phyloP scores from a whole-genome alignment of 2,888 invertebrate species.

The Caenorhabditis sp. region DNA sequence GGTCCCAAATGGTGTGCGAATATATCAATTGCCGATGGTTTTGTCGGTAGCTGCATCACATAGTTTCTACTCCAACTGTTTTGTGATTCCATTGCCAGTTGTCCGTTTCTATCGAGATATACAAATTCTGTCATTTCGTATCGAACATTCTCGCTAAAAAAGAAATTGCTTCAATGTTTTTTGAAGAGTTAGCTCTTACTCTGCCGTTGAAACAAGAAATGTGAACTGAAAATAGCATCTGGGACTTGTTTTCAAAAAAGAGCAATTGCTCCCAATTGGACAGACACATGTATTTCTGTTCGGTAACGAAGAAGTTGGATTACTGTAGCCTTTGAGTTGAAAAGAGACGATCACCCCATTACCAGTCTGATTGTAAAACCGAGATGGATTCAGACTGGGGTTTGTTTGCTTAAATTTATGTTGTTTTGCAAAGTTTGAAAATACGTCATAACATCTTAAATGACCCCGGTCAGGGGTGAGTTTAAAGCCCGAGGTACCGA shows the following conservation, averaged over 20 bases:
- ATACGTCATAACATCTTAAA: too few species aligned
- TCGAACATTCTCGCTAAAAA: constrained; percentile 38
- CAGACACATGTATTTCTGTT: constrained; percentile 45
- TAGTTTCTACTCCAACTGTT: constrained; percentile 31
- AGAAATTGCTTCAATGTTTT: background rate
- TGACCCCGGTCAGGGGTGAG: too few species aligned
- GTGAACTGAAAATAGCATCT: constrained; percentile 50
- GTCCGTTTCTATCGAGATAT: constrained; percentile 37
- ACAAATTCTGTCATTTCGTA: constrained; percentile 47
- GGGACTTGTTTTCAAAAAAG: constrained; percentile 39
- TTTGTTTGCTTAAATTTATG: too few species aligned
- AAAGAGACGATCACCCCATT: constrained; percentile 49
- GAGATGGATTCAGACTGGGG: too few species aligned
- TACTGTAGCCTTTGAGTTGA: constrained; percentile 48
- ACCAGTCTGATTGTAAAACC: too few species aligned
- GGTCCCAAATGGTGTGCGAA: constrained; percentile 60
- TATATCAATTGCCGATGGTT: constrained; percentile 57
- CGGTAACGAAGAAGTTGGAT: constrained; percentile 44
- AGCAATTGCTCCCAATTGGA: constrained; percentile 39
- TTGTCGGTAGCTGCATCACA: constrained; percentile 31
- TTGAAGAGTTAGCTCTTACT: constrained; percentile 23
- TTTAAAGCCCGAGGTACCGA: too few species aligned
- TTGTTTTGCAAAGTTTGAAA: too few species aligned
- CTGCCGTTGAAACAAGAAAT: constrained; percentile 52
- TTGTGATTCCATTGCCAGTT: constrained; percentile 24